phyloP scores from a whole-genome alignment of 2,888 invertebrate species.

The Drosophila gaucha region DNA sequence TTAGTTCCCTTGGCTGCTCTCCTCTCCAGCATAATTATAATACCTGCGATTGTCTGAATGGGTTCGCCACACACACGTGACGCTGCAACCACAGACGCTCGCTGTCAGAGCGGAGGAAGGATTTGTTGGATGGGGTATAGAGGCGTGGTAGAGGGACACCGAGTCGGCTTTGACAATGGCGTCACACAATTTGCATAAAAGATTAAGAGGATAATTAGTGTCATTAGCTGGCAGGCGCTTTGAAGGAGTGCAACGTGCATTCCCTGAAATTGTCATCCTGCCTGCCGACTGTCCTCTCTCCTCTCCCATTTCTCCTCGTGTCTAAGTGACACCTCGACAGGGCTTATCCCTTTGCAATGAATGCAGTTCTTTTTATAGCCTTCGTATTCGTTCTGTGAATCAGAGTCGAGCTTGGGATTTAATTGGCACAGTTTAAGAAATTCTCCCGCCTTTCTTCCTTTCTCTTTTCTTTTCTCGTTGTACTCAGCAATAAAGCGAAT shows the following conservation, averaged over 20 bases:
- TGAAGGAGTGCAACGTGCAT: constrained; percentile 44
- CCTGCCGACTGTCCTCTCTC: neutral
- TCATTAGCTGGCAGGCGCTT: constrained; percentile 63
- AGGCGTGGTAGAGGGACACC: constrained; percentile 4
- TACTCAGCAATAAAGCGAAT: constrained; percentile 36
- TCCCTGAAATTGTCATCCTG: constrained; percentile 14
- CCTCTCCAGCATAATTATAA: constrained; percentile 63
- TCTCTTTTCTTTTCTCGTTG: neutral
- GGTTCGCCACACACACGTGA: constrained; percentile 67
- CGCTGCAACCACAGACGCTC: constrained; percentile 57
- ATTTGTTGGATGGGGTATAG: constrained; percentile 1
- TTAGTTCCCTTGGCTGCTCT: constrained; percentile 4
- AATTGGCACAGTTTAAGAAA: constrained; percentile 66
- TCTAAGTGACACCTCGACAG: constrained; percentile 20
- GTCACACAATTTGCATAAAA: constrained; percentile 71
- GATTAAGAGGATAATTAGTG: constrained; percentile 77
- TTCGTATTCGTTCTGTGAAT: constrained; percentile 23
- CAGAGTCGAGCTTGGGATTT: constrained; percentile 32
- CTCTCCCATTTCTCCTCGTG: neutral
- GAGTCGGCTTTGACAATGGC: constrained; percentile 43
- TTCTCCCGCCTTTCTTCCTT: constrained; percentile 8
- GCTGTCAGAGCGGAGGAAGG: neutral
- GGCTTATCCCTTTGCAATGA: constrained; percentile 17
- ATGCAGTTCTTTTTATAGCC: constrained; percentile 49
- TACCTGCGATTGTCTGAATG: constrained; percentile 73